phyloP scores from a whole-genome alignment of 2,797 vertebrate genomes.

The Oryzias dopingdopingensis region DNA sequence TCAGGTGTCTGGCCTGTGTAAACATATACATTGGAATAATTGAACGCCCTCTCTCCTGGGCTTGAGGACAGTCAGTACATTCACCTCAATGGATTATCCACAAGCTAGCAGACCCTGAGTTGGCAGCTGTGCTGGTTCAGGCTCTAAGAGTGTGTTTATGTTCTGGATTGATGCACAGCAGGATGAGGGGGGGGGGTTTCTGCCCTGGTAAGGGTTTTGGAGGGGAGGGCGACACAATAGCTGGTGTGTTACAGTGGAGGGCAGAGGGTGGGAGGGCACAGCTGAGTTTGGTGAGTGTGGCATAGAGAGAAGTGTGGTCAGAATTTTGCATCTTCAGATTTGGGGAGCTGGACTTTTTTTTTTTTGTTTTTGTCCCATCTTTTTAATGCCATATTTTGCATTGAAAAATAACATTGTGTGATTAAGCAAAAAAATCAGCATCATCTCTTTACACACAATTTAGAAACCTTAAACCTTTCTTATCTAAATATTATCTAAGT shows the following conservation, averaged over 20 bases:
- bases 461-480: no score
- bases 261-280: background rate
- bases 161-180: constrained; percentile 31
- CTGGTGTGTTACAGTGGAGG: constrained; percentile 9
- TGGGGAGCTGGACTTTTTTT: no score
- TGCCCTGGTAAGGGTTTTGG: background rate
- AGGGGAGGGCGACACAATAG: constrained; percentile 1
- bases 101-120: constrained; percentile 38
- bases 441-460: no score
- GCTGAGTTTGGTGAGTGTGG: constrained; percentile 12
- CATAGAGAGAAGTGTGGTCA: background rate
- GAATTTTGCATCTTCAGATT: background rate
- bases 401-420: no score
- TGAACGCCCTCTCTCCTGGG: constrained; percentile 31
- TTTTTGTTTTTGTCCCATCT: no score
- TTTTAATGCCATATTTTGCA: no score
- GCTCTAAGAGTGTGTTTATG: constrained; percentile 62
- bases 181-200: constrained; percentile 6
- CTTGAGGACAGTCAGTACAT: constrained; percentile 39
- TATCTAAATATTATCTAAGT: no score
- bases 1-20: constrained; percentile 35
- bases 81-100: constrained; percentile 39
- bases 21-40: constrained; percentile 46
- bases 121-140: constrained; percentile 52
- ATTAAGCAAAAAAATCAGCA: no score